Base-by-base conservation (phyloP, 2,888 invertebrate species). In the Cosmia pyralina region DNA sequence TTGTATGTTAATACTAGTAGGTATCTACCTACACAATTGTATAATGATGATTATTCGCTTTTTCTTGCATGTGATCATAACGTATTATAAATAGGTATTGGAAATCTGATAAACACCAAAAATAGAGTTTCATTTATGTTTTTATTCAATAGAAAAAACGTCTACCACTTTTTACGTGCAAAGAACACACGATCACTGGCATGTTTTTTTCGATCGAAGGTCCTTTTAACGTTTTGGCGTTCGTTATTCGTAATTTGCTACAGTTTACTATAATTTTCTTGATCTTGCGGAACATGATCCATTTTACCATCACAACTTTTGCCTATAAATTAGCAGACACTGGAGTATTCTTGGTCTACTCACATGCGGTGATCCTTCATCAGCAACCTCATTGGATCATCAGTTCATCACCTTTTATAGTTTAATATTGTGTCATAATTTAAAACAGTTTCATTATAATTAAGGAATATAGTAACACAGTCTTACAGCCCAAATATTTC, bases 151-250 rank as follows among this genome's bases (percentile, higher is more conserved):
- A 34, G 4, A 64, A 57, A 73, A 73, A 57, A 75, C 48, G 2
- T 22, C 4, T 34, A 46, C 28, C 28, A 28, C 50, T 75, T 74
- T 44, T n/a, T 52, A 65, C 15, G 7, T 11, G 4, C n/a, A 38
- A 53, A 41, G 13, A 75, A 55, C 19, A 57, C 17, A 19, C 64
- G 58, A 44, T 60, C 19, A 41, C 17, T 55, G 41, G 50, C n/a
- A 11, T 55, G 38, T 63, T 68, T 15, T 53, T 55, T 4, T 67
- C 7, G 2, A 46, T 65, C 11, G 50, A 74, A 67, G 74, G 28
- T 59, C 28, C 7, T 76, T 76, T 38, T 59, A 74, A 74, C 76
- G 68, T 59, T 74, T 13, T 44, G n/a, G 19, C 2, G 11, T 64
- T 66, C 58, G 38, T 52, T 75, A 57, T 46, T 69, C 7, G 19